Percentiles rank a stretch among this genome's conserved stretches.
Evolutionary conservation across 2,888 invertebrate species (phyloP).

Genomic region (Stenurella melanura): DNA sequence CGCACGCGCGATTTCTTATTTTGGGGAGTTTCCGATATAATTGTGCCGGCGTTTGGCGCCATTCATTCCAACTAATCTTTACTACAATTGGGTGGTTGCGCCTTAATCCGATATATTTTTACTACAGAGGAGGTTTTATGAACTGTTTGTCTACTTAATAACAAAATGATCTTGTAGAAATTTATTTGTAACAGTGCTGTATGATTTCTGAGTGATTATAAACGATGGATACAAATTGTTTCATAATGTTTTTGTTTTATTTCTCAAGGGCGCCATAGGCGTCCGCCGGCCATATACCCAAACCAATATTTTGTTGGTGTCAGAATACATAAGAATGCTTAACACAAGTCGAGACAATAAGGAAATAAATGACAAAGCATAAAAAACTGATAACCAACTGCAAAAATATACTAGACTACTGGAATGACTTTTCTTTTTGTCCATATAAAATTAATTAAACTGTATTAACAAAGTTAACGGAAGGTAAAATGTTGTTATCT

Average conservation of each 20-base stretch:
- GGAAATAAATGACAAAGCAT: too few species aligned
- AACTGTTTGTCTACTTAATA: constrained; percentile 66
- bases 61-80: constrained; percentile 68
- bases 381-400: too few species aligned
- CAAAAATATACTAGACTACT: too few species aligned
- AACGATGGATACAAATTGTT: constrained; percentile 73
- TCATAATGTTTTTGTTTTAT: constrained; percentile 70
- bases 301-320: too few species aligned
- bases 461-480: too few species aligned
- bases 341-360: too few species aligned
- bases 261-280: too few species aligned
- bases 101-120: constrained; percentile 68
- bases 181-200: constrained; percentile 72
- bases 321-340: too few species aligned
- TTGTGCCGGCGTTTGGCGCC: constrained; percentile 61
- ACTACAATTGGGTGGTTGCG: constrained; percentile 57
- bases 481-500: too few species aligned
- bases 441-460: too few species aligned
- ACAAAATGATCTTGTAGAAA: constrained; percentile 67
- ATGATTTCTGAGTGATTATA: constrained; percentile 72
- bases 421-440: too few species aligned
- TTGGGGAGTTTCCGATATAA: constrained; percentile 60
- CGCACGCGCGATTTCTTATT: constrained; percentile 5
- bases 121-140: constrained; percentile 66
- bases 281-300: too few species aligned